Conservation (phyloP, 1,140 invertebrate species). For the Polypedilum pembai region DNA sequence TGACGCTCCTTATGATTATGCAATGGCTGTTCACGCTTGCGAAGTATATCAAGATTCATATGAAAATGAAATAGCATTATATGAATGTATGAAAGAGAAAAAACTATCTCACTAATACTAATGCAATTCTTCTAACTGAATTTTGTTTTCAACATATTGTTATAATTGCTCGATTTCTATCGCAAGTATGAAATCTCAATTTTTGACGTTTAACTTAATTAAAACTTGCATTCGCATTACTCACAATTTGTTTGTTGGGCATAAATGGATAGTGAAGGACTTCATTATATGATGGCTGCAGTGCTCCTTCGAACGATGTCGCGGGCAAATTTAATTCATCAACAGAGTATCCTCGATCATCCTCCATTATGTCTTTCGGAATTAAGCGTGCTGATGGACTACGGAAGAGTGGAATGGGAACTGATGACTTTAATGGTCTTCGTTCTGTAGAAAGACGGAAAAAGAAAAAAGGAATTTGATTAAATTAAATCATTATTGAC, state of each 20-base stretch:
- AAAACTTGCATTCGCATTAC: conserved; percentile 31
- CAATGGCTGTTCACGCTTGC: background rate
- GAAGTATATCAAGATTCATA: background rate
- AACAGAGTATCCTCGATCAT: conserved; percentile 31
- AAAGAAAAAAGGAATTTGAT: background rate
- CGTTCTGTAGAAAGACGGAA: conserved; percentile 36
- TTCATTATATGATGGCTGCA: conserved; percentile 36
- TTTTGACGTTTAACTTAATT: background rate
- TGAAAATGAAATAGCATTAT: background rate
- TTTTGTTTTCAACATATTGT: too few species aligned
- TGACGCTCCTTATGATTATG: background rate
- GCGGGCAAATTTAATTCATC: conserved; percentile 32
- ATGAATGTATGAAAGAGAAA: background rate
- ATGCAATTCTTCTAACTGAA: background rate
- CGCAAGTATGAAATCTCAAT: too few species aligned
- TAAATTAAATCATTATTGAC: background rate
- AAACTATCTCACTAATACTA: background rate
- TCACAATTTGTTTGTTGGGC: conserved; percentile 44
- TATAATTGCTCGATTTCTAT: background rate
- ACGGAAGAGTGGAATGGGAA: conserved; percentile 38
- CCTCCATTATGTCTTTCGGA: conserved; percentile 39
- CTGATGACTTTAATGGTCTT: conserved; percentile 40
- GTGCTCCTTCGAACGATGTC: conserved; percentile 31
- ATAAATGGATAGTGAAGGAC: conserved; percentile 43
- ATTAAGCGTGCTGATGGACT: conserved; percentile 40